Evolutionary conservation across 2,797 vertebrate species (phyloP), one percentile per base, ranked within the genome.

Genomic region (Cichlasoma orientale): DNA sequence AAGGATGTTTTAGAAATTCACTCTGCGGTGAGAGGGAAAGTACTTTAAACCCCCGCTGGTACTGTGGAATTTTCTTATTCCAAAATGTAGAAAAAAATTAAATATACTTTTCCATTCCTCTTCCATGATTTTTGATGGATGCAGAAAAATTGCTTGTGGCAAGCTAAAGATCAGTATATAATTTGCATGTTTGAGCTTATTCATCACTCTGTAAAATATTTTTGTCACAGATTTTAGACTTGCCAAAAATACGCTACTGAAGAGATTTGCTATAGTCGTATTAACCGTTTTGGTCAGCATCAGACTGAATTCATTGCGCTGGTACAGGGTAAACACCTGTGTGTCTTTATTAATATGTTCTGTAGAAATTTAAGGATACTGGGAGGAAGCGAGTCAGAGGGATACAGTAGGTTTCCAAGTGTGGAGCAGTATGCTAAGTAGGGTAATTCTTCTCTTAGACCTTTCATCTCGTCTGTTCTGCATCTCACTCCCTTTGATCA

Each of bases 401-500:
- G 41, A 69, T 44, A 11, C 59, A 27, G 44, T 47, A 56, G 53
- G 57, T 73, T 79, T 87, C 58, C n/a, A 63, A 27, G 58, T 44
- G n/a, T 74, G 72, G 41, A 56, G 74, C 55, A 69, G 83, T 77
- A 89, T 82, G 75, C 61, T 82, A 83, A 90, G 68, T 69, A 56
- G 36, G 13, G 8, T 59, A 53, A 77, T 77, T 83, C 9, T 63
- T 44, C 59, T 63, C 59, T 12, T 38, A 38, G 38, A 12, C 38
- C 36, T 75, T 72, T 53, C 31, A 52, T 50, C 54, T 68, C 44
- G 0, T 58, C 54, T 61, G 54, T 72, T 72, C 53, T 47, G 0
- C 75, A 47, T 80, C 41, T 68, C 52, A n/a, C 52, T 77, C 63
- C 38, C 29, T 89, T 88, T 92, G 82, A 91, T 86, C 72, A 81